Evolutionary conservation across 2,888 invertebrate species (phyloP).

Genomic region (Melikaiella ostensackeni): DNA sequence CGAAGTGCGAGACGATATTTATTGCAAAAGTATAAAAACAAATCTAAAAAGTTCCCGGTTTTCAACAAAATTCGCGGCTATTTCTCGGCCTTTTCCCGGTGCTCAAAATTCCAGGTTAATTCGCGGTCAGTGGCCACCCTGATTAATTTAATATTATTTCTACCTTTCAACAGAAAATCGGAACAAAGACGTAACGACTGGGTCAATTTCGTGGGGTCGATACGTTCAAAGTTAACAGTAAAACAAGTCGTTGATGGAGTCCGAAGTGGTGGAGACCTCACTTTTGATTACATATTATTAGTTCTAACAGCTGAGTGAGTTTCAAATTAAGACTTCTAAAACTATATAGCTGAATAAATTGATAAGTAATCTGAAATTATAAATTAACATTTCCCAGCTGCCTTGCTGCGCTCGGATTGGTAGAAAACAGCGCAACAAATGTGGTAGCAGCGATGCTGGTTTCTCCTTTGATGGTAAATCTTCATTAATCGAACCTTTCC

Average conservation of each 20-base stretch:
- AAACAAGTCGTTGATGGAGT: slow-evolving; percentile 91
- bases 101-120: no score
- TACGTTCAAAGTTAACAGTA: slow-evolving; percentile 88
- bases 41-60: no score
- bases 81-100: no score
- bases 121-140: no score
- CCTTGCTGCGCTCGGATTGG: slow-evolving; percentile 88
- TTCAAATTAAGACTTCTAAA: not conserved
- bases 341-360: not conserved
- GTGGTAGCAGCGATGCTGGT: slow-evolving; percentile 89
- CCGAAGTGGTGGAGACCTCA: slow-evolving; percentile 86
- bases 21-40: no score
- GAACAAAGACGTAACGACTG: slow-evolving; percentile 79
- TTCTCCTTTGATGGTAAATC: slow-evolving; percentile 83
- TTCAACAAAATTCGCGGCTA: no score
- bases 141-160: not conserved
- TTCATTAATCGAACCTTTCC: slow-evolving; percentile 14
- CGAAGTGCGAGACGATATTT: no score
- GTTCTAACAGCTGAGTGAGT: slow-evolving; percentile 90
- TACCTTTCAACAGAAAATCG: slow-evolving; percentile 55
- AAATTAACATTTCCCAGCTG: slow-evolving; percentile 81
- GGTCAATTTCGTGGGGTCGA: slow-evolving; percentile 86
- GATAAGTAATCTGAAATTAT: no score
- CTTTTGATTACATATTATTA: slow-evolving; percentile 89
- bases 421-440: slow-evolving; percentile 90